phyloP scores from a whole-genome alignment of 1,140 invertebrate genomes.

The Ganaspis sp. region DNA sequence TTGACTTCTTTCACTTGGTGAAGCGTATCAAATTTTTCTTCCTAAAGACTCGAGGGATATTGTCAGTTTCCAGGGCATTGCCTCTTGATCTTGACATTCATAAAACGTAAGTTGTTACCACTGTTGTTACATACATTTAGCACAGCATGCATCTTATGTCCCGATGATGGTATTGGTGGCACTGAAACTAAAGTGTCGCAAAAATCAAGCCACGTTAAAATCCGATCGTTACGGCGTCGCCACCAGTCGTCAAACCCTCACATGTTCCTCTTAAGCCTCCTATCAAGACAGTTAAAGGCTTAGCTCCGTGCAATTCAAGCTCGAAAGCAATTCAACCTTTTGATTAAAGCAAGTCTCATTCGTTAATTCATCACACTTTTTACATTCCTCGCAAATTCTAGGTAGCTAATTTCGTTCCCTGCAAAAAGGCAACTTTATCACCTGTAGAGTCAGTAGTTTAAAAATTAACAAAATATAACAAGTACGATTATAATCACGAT shows the following conservation, averaged over 20 bases:
- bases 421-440: too few relatives aligned
- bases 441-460: too few relatives aligned
- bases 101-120: too few relatives aligned
- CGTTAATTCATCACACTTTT: neutral
- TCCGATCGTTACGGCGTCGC: neutral
- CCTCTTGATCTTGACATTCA: too few relatives aligned
- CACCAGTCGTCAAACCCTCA: neutral
- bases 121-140: too few relatives aligned
- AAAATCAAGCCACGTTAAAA: neutral
- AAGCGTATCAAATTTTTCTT: too few relatives aligned
- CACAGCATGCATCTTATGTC: too few relatives aligned
- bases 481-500: too few relatives aligned
- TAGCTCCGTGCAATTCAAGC: neutral
- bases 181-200: neutral
- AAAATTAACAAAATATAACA: too few relatives aligned
- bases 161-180: neutral
- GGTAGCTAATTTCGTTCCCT: neutral
- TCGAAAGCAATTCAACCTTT: neutral
- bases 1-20: too few relatives aligned
- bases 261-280: neutral
- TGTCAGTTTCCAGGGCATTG: too few relatives aligned
- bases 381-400: neutral
- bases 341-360: neutral
- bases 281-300: conserved; percentile 9
- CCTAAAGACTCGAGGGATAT: too few relatives aligned